Evolutionary conservation across 2,888 invertebrate genomes (phyloP).

Genomic region (Automeris io): DNA sequence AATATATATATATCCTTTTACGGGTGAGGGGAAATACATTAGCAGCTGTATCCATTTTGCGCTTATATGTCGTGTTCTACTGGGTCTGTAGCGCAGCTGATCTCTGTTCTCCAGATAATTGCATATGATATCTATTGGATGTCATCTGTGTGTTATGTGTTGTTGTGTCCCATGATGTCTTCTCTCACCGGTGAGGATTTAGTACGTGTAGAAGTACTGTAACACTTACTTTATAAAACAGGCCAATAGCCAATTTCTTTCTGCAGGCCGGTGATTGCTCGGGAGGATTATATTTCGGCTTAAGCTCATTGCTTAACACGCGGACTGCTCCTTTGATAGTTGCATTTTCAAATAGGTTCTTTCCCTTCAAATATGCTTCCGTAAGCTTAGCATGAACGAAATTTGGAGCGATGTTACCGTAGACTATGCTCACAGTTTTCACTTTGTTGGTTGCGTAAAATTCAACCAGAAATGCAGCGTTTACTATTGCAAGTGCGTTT

Average conservation of each 20-base stretch:
- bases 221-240: conserved; percentile 85
- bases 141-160: too few relatives aligned
- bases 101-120: too few relatives aligned
- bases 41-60: too few relatives aligned
- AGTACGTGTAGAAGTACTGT: neutral
- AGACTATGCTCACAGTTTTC: conserved; percentile 75
- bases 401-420: conserved; percentile 79
- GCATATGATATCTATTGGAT: too few relatives aligned
- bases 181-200: too few relatives aligned
- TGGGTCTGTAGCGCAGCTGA: too few relatives aligned
- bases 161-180: too few relatives aligned
- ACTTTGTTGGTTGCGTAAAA: conserved; percentile 43
- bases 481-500: conserved; percentile 86
- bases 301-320: conserved; percentile 76
- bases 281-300: conserved; percentile 79
- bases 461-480: conserved; percentile 83
- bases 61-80: too few relatives aligned
- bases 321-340: conserved; percentile 69
- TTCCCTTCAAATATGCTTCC: conserved; percentile 71
- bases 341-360: conserved; percentile 47
- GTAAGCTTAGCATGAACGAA: conserved; percentile 78
- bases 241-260: conserved; percentile 81
- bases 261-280: conserved; percentile 82
- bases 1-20: too few relatives aligned
- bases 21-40: too few relatives aligned